Base-by-base conservation (phyloP, 2,888 invertebrate genomes). In the Drosophila eohydei region DNA sequence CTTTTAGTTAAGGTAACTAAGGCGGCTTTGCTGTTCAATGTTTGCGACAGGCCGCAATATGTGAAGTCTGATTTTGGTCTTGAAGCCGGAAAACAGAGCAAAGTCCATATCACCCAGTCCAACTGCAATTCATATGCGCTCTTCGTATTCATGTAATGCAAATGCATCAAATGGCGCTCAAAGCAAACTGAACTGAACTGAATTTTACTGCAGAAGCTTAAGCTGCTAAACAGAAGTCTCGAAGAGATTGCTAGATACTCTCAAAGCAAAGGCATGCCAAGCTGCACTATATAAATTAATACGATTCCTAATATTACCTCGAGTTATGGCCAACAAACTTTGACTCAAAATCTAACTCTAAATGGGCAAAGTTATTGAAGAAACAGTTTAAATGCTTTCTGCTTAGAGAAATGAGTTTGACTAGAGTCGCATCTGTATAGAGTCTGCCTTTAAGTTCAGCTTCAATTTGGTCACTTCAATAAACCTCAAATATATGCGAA, bases 1-100 rank as follows among this genome's bases (percentile, higher is more conserved):
- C 30, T n/a, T 32, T 11, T 28, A 28, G 57, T 12, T 21, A 36
- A 44, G 57, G 44, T 16, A 57, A 57, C 61, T 62, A 36, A 57
- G 44, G 30, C 9, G 44, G 30, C 9, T 44, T 28, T 55, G 34
- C 44, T 16, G 28, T 44, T 44, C 28, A 16, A 56, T 44, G 28
- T 44, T 26, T 61, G 21, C 38, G 32, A 11, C 50, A 21, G 28
- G 11, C 5, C 28, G n/a, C 28, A 28, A 58, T 11, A 61, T n/a
- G 44, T 30, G 34, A 38, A 57, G 44, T 46, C 30, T 11, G n/a
- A 21, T 21, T 16, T 11, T 8, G 28, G 26, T 28, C 26, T 61
- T 8, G 16, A 48, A 48, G 46, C 38, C 46, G 48, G 32, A 48
- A 34, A 40, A 41, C 28, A 14, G 14, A 2, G 11, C n/a, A 11